Evolutionary conservation across 92 coral and sea anemone genomes (phyloP).

Genomic region (Actinernus sp.): DNA sequence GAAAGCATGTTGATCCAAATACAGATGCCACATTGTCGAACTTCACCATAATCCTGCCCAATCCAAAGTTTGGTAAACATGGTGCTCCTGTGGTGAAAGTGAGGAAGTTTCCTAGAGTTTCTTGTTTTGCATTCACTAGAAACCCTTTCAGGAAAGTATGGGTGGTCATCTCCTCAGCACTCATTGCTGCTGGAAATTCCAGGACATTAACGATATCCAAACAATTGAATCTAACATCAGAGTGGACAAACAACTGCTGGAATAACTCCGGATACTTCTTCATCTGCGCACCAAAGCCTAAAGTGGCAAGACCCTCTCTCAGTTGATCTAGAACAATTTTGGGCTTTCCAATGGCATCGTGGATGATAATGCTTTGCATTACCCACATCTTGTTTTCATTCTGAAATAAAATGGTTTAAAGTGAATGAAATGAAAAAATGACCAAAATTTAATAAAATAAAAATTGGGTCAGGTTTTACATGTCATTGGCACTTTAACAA

Average conservation of each 20-base stretch:
- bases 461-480: no score
- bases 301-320: slow-evolving; percentile 42
- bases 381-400: slow-evolving; percentile 46
- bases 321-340: slow-evolving; percentile 58
- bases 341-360: slow-evolving; percentile 36
- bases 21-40: slow-evolving; percentile 30
- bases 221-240: slow-evolving; percentile 28
- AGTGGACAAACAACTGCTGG: slow-evolving; percentile 57
- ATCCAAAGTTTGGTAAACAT: slow-evolving; percentile 47
- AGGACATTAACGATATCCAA: slow-evolving; percentile 29
- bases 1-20: slow-evolving; percentile 52
- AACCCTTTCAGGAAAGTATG: slow-evolving; percentile 7
- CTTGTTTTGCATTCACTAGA: slow-evolving; percentile 16
- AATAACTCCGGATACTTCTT: slow-evolving; percentile 42
- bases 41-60: slow-evolving; percentile 37
- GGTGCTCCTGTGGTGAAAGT: slow-evolving; percentile 58
- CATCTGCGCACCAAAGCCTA: slow-evolving; percentile 63
- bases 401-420: slow-evolving; percentile 13
- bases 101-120: slow-evolving; percentile 31
- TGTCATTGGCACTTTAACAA: no score
- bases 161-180: slow-evolving; percentile 13
- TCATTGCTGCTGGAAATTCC: slow-evolving; percentile 50
- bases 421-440: no score
- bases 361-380: slow-evolving; percentile 29
- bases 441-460: no score